Conservation (phyloP, 2,797 vertebrate genomes). For the Paedocypris micromegethes region DNA sequence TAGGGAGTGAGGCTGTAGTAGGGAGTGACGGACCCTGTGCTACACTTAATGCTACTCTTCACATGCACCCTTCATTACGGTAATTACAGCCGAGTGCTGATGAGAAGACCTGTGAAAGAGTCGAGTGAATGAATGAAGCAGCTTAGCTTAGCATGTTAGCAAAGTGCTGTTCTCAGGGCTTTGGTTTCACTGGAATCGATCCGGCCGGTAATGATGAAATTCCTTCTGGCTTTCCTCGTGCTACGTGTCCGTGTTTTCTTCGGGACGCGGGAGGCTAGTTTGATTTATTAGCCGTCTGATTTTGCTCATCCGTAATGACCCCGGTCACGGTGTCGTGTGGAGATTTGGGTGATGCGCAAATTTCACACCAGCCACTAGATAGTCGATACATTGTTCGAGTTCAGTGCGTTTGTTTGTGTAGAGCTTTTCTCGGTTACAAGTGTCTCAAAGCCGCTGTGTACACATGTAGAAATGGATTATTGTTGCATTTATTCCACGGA, state of each 20-base stretch:
- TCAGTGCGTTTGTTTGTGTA: slow-evolving; percentile 18
- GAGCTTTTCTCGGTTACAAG: no score
- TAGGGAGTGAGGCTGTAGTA: slow-evolving; percentile 30
- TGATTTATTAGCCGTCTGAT: slow-evolving; percentile 75
- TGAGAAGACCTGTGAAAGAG: slow-evolving; percentile 37
- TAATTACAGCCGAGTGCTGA: slow-evolving; percentile 42
- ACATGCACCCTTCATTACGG: slow-evolving; percentile 40
- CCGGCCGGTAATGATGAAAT: slow-evolving; percentile 71
- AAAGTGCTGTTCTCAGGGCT: slow-evolving; percentile 70
- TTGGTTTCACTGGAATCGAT: slow-evolving; percentile 64
- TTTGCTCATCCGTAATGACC: slow-evolving; percentile 68
- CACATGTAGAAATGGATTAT: no score
- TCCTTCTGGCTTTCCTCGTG: slow-evolving; percentile 44
- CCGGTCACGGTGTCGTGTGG: slow-evolving; percentile 63
- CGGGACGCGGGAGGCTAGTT: slow-evolving; percentile 53
- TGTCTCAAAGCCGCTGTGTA: no score
- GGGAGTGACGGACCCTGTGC: slow-evolving; percentile 14
- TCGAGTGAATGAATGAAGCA: slow-evolving; percentile 31
- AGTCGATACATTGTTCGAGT: slow-evolving; percentile 24
- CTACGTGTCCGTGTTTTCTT: slow-evolving; percentile 25
- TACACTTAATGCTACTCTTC: slow-evolving; percentile 24
- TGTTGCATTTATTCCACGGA: no score
- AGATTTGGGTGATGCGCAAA: slow-evolving; percentile 45
- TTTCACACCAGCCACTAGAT: slow-evolving; percentile 15
- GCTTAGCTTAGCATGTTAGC: slow-evolving; percentile 64